Evolutionary conservation across 2,797 vertebrate species (phyloP), one percentile per base, ranked within the genome.

Genomic region (Spea hammondii): DNA sequence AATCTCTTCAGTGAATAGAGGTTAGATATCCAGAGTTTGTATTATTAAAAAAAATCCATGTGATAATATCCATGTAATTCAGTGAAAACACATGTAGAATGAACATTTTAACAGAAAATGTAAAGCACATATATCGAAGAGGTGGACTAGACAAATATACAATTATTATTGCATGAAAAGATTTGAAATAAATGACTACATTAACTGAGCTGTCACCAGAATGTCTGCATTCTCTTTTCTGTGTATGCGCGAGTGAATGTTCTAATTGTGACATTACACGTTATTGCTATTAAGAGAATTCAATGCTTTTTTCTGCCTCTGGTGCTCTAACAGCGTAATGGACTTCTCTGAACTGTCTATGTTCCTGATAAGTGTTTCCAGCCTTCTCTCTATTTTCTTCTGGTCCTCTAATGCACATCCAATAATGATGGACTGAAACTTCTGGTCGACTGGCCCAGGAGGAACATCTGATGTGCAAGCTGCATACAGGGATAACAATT

Each of bases 381-480:
- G 89, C 65, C 98, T 89, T 79, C 91, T 91, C 86, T 98, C 99
- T 89, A 99, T 97, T 86, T 96, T 98, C 93, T 99, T 99, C 90
- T 99, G 97, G 87, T 99, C 98, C 88, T 99, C 98, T 72, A 99
- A 89, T 48, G 98, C 96, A 10, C 98, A 99, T 49, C 96, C 93
- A 5, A 99, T 98, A 67, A 99, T 96, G 4, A 99, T 86, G 1
- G 91, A 95, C 86, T 99, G 98, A 70, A 99, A 99, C 84, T 96
- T 98, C 88, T 98, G 95, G 79, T 99, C 91, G 5, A 98, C 91
- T 9, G 98, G 94, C 79, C 94, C 92, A 0, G 92, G 86, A 0
- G 93, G 91, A 0, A 93, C 92, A 0, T 99, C 97, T 0, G 96
- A 95, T 0, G 94, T 93, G 48, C 98, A 99, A 0, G 97, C 96